A percentile compares a stretch with the other conserved stretches of the same genome.
Conservation (phyloP, 2,888 invertebrate genomes). For the Chymomyza caudatula region DNA sequence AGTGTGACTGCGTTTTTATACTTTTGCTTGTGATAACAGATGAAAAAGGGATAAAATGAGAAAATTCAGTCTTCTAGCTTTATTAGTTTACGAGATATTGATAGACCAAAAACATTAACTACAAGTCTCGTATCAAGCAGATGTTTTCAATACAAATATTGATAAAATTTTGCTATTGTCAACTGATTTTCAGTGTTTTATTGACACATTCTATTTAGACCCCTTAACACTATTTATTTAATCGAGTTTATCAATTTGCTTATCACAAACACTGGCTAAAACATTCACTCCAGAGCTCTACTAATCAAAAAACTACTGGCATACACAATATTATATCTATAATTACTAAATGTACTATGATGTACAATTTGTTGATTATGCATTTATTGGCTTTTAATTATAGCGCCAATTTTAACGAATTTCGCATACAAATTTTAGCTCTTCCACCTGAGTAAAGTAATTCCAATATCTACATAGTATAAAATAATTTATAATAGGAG, state of each 20-base stretch:
- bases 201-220: too few relatives aligned
- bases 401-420: neutral
- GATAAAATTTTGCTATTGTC: too few relatives aligned
- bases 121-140: too few relatives aligned
- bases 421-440: neutral
- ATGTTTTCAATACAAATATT: too few relatives aligned
- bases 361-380: neutral
- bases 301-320: neutral
- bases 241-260: neutral
- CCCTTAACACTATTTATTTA: neutral
- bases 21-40: too few relatives aligned
- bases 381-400: neutral
- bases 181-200: too few relatives aligned
- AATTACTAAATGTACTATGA: neutral
- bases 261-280: neutral
- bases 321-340: neutral
- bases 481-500: slow-evolving; percentile 5
- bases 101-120: too few relatives aligned
- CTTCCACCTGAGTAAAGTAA: neutral
- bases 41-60: too few relatives aligned
- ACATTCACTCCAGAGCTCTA: neutral
- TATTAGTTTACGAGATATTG: too few relatives aligned
- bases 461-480: neutral
- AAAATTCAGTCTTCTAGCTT: too few relatives aligned
- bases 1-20: too few relatives aligned